These are phyloP conservation scores for Mystacornis crossleyi DNA, from an alignment of 2,113 vertebrate genomes.

Conservation along the genomic window DNA sequence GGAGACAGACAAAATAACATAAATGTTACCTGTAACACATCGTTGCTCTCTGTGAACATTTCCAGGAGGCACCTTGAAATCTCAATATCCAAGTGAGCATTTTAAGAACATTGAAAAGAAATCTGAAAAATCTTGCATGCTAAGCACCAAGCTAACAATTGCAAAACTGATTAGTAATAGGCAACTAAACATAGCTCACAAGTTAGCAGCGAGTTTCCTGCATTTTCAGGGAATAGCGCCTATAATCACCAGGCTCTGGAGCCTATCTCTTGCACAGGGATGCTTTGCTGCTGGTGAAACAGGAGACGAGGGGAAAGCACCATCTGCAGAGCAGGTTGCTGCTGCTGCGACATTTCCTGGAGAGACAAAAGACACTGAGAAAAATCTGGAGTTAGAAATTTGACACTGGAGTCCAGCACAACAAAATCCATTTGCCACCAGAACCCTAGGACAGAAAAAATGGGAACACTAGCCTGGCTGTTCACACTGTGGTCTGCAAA, in stretches of 20 bases:
- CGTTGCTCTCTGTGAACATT: neutral
- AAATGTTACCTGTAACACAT: neutral
- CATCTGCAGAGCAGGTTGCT: neutral
- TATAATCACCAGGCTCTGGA: neutral
- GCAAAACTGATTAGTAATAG: neutral
- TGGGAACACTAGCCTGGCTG: accelerated
- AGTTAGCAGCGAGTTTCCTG: neutral
- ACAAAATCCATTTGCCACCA: neutral
- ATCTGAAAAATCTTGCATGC: neutral
- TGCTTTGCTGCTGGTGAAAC: neutral
- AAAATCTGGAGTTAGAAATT: neutral
- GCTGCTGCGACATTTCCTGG: accelerated
- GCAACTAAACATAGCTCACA: neutral
- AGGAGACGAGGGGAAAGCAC: neutral
- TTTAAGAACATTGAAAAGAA: neutral
- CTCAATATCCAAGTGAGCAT: neutral
- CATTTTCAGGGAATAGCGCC: neutral
- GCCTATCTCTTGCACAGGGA: no score
- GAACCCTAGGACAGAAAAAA: neutral
- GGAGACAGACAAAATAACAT: accelerated
- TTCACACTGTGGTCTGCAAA: neutral
- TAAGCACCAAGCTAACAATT: neutral
- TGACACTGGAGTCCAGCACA: neutral
- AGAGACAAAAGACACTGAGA: neutral
- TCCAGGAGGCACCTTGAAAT: neutral